Conservation (phyloP, 1,140 invertebrate species). For the Centruroides vittatus region DNA sequence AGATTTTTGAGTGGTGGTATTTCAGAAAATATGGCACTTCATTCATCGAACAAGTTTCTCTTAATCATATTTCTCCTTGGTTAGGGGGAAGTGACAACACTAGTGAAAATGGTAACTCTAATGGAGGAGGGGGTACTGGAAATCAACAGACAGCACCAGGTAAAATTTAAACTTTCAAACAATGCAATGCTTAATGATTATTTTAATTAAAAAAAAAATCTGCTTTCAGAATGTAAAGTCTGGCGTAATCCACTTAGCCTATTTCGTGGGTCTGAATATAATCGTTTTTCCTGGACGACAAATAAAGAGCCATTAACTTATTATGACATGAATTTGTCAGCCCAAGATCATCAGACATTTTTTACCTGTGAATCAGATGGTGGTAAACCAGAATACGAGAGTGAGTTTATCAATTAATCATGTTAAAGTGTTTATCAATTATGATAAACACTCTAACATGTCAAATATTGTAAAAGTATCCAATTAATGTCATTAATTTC, state of each 20-base stretch:
- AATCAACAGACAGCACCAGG: conserved; percentile 30
- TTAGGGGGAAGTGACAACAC: conserved; percentile 58
- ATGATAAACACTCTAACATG: too few relatives aligned
- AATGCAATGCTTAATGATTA: neutral
- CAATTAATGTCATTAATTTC: too few relatives aligned
- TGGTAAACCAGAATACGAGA: conserved; percentile 84
- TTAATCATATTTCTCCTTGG: conserved; percentile 88
- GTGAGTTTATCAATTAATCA: conserved; percentile 29
- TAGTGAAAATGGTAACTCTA: conserved; percentile 24
- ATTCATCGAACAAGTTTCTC: conserved; percentile 91
- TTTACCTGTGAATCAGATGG: conserved; percentile 86
- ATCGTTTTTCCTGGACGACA: conserved; percentile 75
- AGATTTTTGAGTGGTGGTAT: conserved; percentile 99
- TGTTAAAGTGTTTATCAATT: too few relatives aligned
- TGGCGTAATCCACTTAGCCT: conserved; percentile 95
- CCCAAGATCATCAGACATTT: conserved; percentile 97
- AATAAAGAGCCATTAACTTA: conserved; percentile 93
- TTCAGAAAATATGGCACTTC: conserved; percentile 97
- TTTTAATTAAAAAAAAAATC: neutral
- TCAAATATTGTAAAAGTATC: too few relatives aligned
- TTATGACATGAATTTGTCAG: conserved; percentile 98
- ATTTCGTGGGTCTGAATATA: conserved; percentile 91
- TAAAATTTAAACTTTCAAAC: conserved; percentile 15
- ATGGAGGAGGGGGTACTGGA: conserved; percentile 23
- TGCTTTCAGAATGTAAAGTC: conserved; percentile 68